These are phyloP conservation scores for Setophaga petechia DNA, from an alignment of 2,113 vertebrate species.

Conservation along the genomic window DNA sequence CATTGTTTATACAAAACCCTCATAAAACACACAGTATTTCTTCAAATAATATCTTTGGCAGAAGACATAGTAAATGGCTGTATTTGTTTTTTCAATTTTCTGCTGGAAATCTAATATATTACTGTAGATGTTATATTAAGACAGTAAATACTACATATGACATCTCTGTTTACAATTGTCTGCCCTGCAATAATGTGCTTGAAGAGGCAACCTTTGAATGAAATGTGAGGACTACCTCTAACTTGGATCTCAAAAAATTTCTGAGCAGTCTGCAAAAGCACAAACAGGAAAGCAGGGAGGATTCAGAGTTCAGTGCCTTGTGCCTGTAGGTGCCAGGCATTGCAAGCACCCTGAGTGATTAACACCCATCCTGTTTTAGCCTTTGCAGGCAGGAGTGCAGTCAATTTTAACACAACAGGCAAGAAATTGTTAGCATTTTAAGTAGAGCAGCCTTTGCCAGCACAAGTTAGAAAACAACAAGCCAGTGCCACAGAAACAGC, in stretches of 20 bases:
- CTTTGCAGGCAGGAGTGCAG: neutral
- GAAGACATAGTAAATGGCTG: neutral
- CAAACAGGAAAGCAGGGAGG: neutral
- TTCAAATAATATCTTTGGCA: neutral
- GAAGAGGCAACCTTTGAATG: neutral
- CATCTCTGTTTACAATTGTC: neutral
- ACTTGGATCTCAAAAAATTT: neutral
- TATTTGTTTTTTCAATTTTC: neutral
- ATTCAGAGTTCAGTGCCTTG: neutral
- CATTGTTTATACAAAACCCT: neutral
- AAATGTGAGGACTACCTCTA: neutral
- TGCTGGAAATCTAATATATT: neutral
- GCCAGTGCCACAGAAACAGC: slow-evolving; percentile 21
- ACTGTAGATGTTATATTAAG: neutral
- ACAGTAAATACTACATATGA: neutral
- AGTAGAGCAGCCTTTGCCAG: neutral
- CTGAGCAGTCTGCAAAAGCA: neutral
- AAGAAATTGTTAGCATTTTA: slow-evolving; percentile 23
- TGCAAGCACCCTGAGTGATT: neutral
- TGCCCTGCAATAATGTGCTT: neutral
- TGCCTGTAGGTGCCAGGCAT: neutral
- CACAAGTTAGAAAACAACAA: slow-evolving; percentile 7
- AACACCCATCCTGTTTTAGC: neutral
- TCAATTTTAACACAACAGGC: slow-evolving; percentile 14
- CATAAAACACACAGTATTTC: neutral